Evolutionary conservation across 2,797 vertebrate species (phyloP).

Genomic region (Pipistrellus kuhlii): DNA sequence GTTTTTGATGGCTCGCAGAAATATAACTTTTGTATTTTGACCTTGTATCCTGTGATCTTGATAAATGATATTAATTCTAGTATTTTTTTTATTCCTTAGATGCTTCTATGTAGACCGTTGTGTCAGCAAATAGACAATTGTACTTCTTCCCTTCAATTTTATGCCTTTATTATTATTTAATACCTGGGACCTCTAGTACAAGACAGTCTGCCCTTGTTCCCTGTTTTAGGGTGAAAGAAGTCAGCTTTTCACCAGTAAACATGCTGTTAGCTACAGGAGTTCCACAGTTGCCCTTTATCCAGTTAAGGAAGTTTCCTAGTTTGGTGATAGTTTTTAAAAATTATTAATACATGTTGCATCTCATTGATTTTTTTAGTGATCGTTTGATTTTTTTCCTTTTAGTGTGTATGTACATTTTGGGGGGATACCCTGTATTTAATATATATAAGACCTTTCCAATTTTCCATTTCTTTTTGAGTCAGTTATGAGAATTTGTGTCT

Average conservation of each 20-base stretch:
- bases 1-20: not conserved
- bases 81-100: not conserved
- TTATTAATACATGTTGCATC: not conserved
- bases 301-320: not conserved
- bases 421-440: not conserved
- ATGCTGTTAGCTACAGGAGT: not conserved
- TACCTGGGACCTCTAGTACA: not conserved
- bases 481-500: not conserved
- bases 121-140: not conserved
- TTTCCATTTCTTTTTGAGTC: constrained; percentile 45
- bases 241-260: not conserved
- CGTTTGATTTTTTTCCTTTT: no score
- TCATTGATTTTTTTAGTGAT: not conserved
- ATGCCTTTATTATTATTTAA: not conserved
- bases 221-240: not conserved
- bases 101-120: not conserved
- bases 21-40: not conserved
- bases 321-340: not conserved
- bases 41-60: not conserved
- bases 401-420: no score
- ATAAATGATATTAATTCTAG: not conserved
- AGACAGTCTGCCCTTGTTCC: not conserved
- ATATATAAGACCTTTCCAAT: not conserved
- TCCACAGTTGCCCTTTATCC: not conserved
- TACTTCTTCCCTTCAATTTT: not conserved